Base-by-base conservation (phyloP, 35 echinoderm and acorn worm species). In the Eucidaris tribuloides region DNA sequence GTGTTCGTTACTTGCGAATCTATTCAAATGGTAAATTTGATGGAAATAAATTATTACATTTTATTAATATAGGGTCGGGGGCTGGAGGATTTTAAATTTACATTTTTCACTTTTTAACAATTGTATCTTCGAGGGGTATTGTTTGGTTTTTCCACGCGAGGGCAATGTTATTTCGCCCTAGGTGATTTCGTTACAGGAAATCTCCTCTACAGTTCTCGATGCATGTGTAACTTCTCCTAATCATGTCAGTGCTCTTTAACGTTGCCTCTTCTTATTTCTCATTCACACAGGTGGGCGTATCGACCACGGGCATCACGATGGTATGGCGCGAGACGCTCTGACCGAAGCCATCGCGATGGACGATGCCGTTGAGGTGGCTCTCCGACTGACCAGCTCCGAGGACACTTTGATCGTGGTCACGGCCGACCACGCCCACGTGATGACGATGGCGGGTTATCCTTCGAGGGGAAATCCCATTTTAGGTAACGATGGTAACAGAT, bases 331-430 rank as follows among this genome's bases (percentile, higher is more conserved):
- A 23, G 61, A 84, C 48, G 96, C 96, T 30, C 71, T 99, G 18
- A 49, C 61, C 5, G 96, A 99, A 24, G 84, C 90, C 23, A 5
- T 99, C 15, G 90, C 96, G 14, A 70, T 99, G 55, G 90, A 89
- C 18, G 87, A 82, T 4, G 96, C 96, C 9, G 91, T 99, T 27
- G 79, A 59, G 0, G 86, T 71, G 62, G 96, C 90, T 31, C 65
- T 82, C 0, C 42, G 35, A 4, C 72, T 99, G 44, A 85, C 83
- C 0, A 85, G 76, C 58, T 36, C 62, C 7, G 46, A 87, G 1
- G 96, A 99, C 32, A 99, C 96, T 18, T 72, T 99, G 3, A 81
- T 83, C 11, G 87, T 99, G 28, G 86, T 93, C 13, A 99, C 96
- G 0, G 90, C 96, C 35, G 96, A 99, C 58, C 96, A 99, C 65